Evolutionary conservation across 1,140 invertebrate genomes (phyloP).

Genomic region (Drosophila prosaltans): DNA sequence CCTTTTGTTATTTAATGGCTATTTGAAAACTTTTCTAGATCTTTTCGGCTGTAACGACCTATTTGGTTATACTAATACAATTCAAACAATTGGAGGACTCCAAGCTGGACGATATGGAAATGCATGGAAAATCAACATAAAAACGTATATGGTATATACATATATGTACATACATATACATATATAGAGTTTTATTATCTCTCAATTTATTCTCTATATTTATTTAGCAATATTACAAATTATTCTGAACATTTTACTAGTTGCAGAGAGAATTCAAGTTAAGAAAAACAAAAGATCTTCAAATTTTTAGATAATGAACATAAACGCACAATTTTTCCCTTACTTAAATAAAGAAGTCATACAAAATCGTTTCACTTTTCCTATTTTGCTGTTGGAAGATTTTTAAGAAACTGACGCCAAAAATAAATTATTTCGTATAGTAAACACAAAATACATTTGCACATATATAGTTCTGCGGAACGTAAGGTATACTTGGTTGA

Average conservation of each 20-base stretch:
- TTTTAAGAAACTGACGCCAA: constrained; percentile 62
- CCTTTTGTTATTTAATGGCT: no score
- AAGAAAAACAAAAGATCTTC: constrained; percentile 12
- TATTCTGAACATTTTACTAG: constrained; percentile 65
- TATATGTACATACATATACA: not conserved
- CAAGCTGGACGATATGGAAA: constrained; percentile 59
- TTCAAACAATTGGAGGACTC: constrained; percentile 81
- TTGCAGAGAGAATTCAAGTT: constrained; percentile 37
- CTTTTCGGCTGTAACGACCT: constrained; percentile 81
- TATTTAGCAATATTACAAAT: constrained; percentile 58
- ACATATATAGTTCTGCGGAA: constrained; percentile 29
- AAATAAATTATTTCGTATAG: constrained; percentile 16
- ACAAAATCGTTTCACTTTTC: constrained; percentile 26
- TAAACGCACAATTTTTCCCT: constrained; percentile 32
- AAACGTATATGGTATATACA: not conserved
- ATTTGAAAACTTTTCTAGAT: constrained; percentile 47
- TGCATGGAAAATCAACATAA: constrained; percentile 13
- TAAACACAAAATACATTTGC: constrained; percentile 18
- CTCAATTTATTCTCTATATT: constrained; percentile 56
- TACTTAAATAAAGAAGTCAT: constrained; percentile 37
- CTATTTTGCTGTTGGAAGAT: constrained; percentile 18
- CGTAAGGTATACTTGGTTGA: constrained; percentile 26
- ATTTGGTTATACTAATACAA: constrained; percentile 79
- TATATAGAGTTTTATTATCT: constrained; percentile 37
- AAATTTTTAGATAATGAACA: constrained; percentile 22